phyloP scores from a whole-genome alignment of 2,888 invertebrate species.

The Lycia hirtaria region DNA sequence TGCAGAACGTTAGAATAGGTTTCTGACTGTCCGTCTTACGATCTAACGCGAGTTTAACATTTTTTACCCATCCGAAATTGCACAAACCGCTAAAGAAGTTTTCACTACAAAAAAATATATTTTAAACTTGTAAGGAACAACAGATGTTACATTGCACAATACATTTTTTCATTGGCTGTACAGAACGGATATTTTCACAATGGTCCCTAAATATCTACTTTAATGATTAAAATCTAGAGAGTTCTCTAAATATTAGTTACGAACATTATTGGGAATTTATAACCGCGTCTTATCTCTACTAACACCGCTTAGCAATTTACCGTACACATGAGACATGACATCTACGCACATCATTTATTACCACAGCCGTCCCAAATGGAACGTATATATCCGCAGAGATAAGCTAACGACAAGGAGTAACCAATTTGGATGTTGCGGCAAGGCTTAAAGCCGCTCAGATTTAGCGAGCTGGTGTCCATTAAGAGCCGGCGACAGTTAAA shows the following conservation, averaged over 20 bases:
- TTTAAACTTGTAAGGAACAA: too few species aligned
- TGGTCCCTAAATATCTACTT: too few species aligned
- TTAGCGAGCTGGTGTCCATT: conserved; percentile 64
- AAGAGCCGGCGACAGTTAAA: conserved; percentile 61
- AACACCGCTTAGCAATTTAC: conserved; percentile 28
- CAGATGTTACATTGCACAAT: too few species aligned
- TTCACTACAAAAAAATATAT: too few species aligned
- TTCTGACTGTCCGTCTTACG: too few species aligned
- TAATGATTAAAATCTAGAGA: not conserved
- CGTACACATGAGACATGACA: conserved; percentile 36
- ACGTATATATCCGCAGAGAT: conserved; percentile 53
- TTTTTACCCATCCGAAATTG: too few species aligned
- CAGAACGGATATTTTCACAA: too few species aligned
- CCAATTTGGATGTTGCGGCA: conserved; percentile 65
- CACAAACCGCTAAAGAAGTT: too few species aligned
- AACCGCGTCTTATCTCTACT: conserved; percentile 23
- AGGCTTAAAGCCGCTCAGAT: conserved; percentile 61
- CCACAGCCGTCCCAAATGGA: conserved; percentile 37
- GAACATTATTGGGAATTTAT: conserved; percentile 14
- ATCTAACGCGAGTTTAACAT: too few species aligned
- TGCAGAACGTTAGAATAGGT: too few species aligned
- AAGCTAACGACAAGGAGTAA: conserved; percentile 63
- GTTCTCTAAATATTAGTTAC: conserved; percentile 1
- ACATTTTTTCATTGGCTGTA: too few species aligned
- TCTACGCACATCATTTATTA: conserved; percentile 37